phyloP scores from a whole-genome alignment of 2,888 invertebrate species.

The Mesoligia furuncula region DNA sequence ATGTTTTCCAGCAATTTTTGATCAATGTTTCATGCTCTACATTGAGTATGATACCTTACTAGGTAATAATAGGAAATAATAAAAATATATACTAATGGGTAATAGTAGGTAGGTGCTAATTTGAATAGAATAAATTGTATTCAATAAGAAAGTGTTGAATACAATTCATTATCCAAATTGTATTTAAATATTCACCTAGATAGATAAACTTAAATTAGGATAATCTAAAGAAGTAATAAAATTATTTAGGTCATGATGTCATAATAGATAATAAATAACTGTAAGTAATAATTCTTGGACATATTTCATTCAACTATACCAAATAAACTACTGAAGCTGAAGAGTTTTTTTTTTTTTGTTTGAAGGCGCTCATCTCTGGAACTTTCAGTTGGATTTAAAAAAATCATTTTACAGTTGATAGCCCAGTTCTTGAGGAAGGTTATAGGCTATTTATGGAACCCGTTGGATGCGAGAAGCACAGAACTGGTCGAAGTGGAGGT shows the following conservation, averaged over 20 bases:
- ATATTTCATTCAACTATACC: not conserved
- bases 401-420: too few species aligned
- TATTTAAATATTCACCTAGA: conserved; percentile 27
- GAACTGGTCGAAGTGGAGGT: too few species aligned
- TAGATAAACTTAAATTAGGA: conserved; percentile 21
- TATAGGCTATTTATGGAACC: too few species aligned
- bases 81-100: too few species aligned
- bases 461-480: too few species aligned
- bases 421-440: too few species aligned
- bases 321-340: not conserved
- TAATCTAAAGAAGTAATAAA: not conserved
- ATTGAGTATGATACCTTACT: not conserved
- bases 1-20: not conserved
- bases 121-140: too few species aligned
- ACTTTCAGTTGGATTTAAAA: too few species aligned
- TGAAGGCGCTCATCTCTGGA: too few species aligned
- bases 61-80: too few species aligned
- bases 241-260: conserved; percentile 31
- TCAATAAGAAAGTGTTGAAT: not conserved
- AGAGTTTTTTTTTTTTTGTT: too few species aligned
- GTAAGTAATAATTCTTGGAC: not conserved
- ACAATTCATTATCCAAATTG: conserved; percentile 15
- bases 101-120: too few species aligned
- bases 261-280: not conserved
- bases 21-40: not conserved